Percentiles rank a stretch among this genome's conserved stretches.
phyloP scores from a whole-genome alignment of 2,113 vertebrate genomes.

The Hippoglossus stenolepis region DNA sequence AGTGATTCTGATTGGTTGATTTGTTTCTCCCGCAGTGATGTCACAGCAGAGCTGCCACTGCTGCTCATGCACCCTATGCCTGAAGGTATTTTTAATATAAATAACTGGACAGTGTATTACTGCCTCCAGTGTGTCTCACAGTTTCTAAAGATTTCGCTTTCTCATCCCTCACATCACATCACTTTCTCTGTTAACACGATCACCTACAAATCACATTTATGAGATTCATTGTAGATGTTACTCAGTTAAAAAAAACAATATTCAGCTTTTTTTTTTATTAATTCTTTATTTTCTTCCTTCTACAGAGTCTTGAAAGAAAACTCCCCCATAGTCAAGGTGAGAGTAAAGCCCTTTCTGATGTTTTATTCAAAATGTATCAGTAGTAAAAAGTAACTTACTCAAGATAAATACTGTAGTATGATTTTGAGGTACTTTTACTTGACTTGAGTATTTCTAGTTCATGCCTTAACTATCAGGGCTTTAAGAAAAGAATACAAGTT shows the following conservation, averaged over 20 bases:
- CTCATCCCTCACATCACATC: not conserved
- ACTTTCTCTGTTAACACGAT: not conserved
- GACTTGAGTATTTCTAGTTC: no score
- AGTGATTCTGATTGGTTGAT: conserved; percentile 37
- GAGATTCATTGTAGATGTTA: not conserved
- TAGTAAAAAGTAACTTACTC: no score
- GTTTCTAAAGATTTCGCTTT: not conserved
- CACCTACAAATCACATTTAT: not conserved
- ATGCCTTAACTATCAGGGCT: no score
- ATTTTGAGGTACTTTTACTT: no score
- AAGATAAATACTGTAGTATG: no score
- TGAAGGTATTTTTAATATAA: conserved; percentile 52
- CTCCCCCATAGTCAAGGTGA: conserved; percentile 39
- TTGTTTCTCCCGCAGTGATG: conserved; percentile 81
- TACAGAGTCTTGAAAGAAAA: conserved; percentile 24
- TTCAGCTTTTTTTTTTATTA: not conserved
- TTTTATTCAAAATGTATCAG: no score
- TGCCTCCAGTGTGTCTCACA: not conserved
- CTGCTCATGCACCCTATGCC: conserved; percentile 90
- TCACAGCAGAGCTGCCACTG: conserved; percentile 86
- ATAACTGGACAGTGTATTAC: not conserved
- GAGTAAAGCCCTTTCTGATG: not conserved
- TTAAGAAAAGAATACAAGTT: no score
- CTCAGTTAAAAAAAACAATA: not conserved
- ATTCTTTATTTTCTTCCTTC: not conserved